Evolutionary conservation across 2,113 vertebrate species (phyloP).

Genomic region (Entelurus aequoreus): DNA sequence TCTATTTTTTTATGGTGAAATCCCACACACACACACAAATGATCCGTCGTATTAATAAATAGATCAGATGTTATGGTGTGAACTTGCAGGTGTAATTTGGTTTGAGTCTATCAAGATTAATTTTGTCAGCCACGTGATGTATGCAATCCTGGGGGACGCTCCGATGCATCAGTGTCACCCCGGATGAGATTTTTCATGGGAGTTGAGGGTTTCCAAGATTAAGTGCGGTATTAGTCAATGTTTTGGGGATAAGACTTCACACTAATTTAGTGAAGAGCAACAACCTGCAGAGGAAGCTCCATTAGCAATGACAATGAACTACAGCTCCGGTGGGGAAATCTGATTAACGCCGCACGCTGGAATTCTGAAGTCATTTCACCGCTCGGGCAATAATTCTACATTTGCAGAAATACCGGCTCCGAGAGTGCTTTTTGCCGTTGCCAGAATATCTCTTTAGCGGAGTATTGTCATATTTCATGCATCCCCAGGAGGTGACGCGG

Average conservation of each 20-base stretch:
- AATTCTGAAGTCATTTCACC: slow-evolving; percentile 61
- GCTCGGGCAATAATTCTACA: slow-evolving; percentile 61
- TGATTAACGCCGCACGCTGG: slow-evolving; percentile 62
- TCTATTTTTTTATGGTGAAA: too few species aligned
- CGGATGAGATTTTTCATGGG: slow-evolving; percentile 72
- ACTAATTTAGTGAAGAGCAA: slow-evolving; percentile 77
- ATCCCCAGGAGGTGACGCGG: slow-evolving; percentile 26
- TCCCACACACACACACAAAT: too few species aligned
- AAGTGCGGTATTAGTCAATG: slow-evolving; percentile 78
- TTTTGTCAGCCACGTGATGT: slow-evolving; percentile 74
- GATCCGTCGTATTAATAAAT: slow-evolving; percentile 60
- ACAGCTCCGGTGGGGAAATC: slow-evolving; percentile 67
- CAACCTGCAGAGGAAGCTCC: slow-evolving; percentile 70
- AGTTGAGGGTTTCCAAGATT: slow-evolving; percentile 73
- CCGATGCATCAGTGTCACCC: slow-evolving; percentile 77
- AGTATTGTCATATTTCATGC: slow-evolving; percentile 50
- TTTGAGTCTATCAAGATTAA: slow-evolving; percentile 77
- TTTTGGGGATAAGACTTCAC: slow-evolving; percentile 73
- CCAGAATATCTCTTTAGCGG: slow-evolving; percentile 49
- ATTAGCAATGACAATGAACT: slow-evolving; percentile 76
- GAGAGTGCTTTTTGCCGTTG: slow-evolving; percentile 55
- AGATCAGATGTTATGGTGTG: slow-evolving; percentile 61
- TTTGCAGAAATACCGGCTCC: slow-evolving; percentile 49
- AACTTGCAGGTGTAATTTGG: slow-evolving; percentile 74
- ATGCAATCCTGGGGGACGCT: slow-evolving; percentile 61